A percentile compares a stretch with the other conserved stretches of the same genome.
Conservation (phyloP, 1,140 invertebrate species). For the Eupeodes corollae region DNA sequence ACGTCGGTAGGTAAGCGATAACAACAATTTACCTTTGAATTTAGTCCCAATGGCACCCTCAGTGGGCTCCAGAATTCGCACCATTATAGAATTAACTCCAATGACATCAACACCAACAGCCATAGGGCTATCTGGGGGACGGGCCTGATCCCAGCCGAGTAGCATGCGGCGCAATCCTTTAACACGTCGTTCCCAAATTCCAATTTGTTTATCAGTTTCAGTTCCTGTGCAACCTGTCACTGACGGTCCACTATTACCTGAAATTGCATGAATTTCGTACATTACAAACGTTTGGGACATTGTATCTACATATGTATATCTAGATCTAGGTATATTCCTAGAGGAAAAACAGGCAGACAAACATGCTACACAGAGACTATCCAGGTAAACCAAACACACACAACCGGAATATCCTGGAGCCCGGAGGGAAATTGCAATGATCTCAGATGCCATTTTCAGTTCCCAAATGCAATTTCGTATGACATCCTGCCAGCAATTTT, state of each 20-base stretch:
- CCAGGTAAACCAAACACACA: too few relatives aligned
- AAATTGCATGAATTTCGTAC: constrained; percentile 1
- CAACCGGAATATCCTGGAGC: too few relatives aligned
- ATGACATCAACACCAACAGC: constrained; percentile 72
- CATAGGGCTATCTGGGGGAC: constrained; percentile 67
- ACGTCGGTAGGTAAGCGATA: background rate
- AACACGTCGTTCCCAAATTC: constrained; percentile 75
- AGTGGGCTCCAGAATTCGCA: constrained; percentile 45
- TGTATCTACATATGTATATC: too few relatives aligned
- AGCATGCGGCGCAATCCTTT: constrained; percentile 58
- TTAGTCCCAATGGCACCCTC: constrained; percentile 70
- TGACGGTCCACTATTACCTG: constrained; percentile 37
- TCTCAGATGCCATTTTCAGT: too few relatives aligned
- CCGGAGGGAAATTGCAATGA: too few relatives aligned
- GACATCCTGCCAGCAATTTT: too few relatives aligned
- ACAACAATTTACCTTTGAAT: constrained; percentile 59
- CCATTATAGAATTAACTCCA: constrained; percentile 60
- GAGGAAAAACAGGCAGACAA: too few relatives aligned
- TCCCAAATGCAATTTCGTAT: too few relatives aligned
- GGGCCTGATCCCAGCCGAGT: constrained; percentile 50
- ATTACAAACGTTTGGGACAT: too few relatives aligned
- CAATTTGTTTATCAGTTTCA: constrained; percentile 71
- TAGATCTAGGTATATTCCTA: too few relatives aligned
- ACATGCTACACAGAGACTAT: too few relatives aligned
- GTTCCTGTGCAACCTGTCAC: constrained; percentile 54